These are phyloP conservation scores for Drosophila kohkoa DNA, from an alignment of 1,140 invertebrate species.

Conservation along the genomic window DNA sequence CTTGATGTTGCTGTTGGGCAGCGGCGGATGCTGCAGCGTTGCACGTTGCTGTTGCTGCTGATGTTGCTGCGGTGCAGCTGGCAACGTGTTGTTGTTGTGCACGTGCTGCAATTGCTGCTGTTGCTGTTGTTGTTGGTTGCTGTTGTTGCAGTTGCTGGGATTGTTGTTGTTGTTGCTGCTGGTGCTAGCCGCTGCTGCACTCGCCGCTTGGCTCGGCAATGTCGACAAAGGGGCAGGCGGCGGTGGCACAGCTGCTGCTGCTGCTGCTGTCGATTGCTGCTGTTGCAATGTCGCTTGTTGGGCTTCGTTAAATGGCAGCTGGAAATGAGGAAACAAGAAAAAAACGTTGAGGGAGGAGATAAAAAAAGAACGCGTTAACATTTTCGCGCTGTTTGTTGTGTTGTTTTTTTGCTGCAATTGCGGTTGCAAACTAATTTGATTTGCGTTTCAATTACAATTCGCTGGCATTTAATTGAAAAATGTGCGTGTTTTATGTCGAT, in stretches of 20 bases:
- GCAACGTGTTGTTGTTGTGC: slow-evolving; percentile 69
- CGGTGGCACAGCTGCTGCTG: slow-evolving; percentile 42
- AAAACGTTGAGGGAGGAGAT: slow-evolving; percentile 1
- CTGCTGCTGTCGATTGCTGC: slow-evolving; percentile 46
- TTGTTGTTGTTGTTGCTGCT: slow-evolving; percentile 54
- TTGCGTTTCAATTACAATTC: slow-evolving; percentile 74
- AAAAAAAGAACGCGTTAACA: slow-evolving; percentile 33
- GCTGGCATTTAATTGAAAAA: slow-evolving; percentile 66
- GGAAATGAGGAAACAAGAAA: not conserved
- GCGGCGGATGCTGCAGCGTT: slow-evolving; percentile 72
- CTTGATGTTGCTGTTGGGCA: slow-evolving; percentile 78
- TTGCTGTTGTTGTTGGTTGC: slow-evolving; percentile 29
- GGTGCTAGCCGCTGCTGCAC: slow-evolving; percentile 35
- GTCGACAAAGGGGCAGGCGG: slow-evolving; percentile 58
- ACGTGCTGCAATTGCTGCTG: slow-evolving; percentile 40
- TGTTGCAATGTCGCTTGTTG: slow-evolving; percentile 66
- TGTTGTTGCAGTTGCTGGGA: slow-evolving; percentile 34
- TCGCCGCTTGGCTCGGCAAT: slow-evolving; percentile 58
- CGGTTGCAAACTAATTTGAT: slow-evolving; percentile 69
- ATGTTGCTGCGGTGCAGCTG: slow-evolving; percentile 54
- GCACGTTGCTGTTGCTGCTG: slow-evolving; percentile 59
- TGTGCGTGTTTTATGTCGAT: slow-evolving; percentile 35
- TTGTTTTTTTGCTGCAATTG: slow-evolving; percentile 10
- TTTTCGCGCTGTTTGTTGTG: slow-evolving; percentile 10
- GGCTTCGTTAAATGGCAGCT: slow-evolving; percentile 76